Conservation (phyloP, 1,140 invertebrate species). For the Solen grandis region DNA sequence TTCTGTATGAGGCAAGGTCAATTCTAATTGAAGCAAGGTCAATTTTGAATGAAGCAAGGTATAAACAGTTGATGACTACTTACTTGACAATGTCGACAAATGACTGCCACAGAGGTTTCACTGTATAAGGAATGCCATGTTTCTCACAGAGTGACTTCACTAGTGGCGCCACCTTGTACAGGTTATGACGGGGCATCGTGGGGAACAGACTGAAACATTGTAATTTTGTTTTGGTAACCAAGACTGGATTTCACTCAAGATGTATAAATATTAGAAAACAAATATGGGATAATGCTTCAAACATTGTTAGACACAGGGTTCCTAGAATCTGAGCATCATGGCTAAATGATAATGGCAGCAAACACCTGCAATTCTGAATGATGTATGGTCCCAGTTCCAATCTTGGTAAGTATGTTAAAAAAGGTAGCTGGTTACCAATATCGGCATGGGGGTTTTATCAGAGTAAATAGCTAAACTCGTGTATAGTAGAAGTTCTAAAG, state of each 20-base stretch:
- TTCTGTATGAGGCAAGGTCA: too few species aligned
- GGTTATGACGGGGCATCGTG: conserved; percentile 81
- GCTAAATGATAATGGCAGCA: background rate
- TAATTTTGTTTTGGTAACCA: background rate
- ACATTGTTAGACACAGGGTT: too few species aligned
- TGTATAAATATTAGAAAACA: background rate
- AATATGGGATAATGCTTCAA: background rate
- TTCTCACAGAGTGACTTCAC: conserved; percentile 79
- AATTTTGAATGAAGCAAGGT: too few species aligned
- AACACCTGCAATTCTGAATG: background rate
- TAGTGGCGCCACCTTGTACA: conserved; percentile 77
- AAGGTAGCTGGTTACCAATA: too few species aligned
- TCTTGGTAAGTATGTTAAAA: too few species aligned
- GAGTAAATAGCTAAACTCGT: too few species aligned
- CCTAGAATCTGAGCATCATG: background rate
- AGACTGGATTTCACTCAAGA: background rate
- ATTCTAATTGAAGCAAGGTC: too few species aligned
- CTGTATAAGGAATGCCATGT: conserved; percentile 76
- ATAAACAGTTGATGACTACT: conserved; percentile 24
- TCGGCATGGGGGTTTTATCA: too few species aligned
- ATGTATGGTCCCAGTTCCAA: too few species aligned
- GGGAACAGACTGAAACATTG: conserved; percentile 80
- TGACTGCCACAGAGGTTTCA: conserved; percentile 74
- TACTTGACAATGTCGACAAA: conserved; percentile 79
- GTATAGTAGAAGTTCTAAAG: too few species aligned